Conservation (phyloP, 1,140 invertebrate genomes). For the Heliconius eleuchia region DNA sequence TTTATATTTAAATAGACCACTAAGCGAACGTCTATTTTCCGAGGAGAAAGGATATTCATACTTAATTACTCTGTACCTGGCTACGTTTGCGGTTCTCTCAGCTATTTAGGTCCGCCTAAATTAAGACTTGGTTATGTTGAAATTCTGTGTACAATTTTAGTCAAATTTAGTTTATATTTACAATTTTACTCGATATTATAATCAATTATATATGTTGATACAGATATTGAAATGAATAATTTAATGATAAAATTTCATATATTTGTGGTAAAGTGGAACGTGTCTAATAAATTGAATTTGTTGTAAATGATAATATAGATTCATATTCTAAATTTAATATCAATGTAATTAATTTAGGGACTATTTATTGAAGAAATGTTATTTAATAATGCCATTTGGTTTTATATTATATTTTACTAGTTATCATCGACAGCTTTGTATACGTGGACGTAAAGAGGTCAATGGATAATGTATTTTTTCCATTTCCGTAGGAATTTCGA, state of each 20-base stretch:
- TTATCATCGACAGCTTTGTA: no score
- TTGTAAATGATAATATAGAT: neutral
- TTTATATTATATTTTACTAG: no score
- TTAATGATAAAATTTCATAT: neutral
- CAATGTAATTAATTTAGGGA: no score
- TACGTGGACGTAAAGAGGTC: no score
- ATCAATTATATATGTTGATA: neutral
- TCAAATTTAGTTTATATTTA: neutral
- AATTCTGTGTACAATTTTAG: slow-evolving; percentile 6
- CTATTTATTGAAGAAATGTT: no score
- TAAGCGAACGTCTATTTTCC: slow-evolving; percentile 6
- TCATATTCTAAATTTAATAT: neutral
- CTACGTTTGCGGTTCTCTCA: slow-evolving; percentile 13
- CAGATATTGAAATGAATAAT: neutral
- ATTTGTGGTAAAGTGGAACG: neutral
- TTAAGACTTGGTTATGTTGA: slow-evolving; percentile 15
- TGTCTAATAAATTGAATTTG: neutral
- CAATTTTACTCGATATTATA: neutral
- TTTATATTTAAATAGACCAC: slow-evolving; percentile 2
- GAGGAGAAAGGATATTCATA: slow-evolving; percentile 11
- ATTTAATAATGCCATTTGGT: no score
- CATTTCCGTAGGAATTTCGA: no score
- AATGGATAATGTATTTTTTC: no score
- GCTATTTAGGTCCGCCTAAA: slow-evolving; percentile 14
- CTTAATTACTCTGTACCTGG: slow-evolving; percentile 20